These are phyloP conservation scores for Lasioglossum oenotherae DNA, from an alignment of 2,888 invertebrate species.

Conservation along the genomic window DNA sequence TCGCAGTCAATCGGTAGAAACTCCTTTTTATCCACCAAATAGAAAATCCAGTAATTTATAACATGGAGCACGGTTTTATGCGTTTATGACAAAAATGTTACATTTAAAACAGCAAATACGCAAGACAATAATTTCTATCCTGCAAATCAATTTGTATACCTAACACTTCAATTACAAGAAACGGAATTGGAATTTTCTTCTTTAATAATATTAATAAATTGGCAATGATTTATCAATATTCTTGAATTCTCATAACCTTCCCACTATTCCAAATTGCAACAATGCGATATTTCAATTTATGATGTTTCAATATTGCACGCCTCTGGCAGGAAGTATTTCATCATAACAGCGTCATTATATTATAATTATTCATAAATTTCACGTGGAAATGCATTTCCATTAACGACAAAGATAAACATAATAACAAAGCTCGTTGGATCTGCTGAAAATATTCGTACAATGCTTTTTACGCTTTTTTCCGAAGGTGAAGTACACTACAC, in stretches of 20 bases:
- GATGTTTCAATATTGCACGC: too few relatives aligned
- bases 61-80: too few relatives aligned
- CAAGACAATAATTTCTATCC: too few relatives aligned
- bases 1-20: neutral
- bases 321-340: neutral
- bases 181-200: neutral
- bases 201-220: neutral
- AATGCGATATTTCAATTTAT: too few relatives aligned
- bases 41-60: neutral
- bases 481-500: neutral
- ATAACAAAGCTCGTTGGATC: neutral
- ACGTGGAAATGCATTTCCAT: neutral
- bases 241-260: neutral
- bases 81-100: too few relatives aligned
- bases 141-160: too few relatives aligned
- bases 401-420: neutral
- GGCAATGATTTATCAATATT: too few relatives aligned
- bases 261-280: neutral
- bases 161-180: neutral
- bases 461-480: too few relatives aligned
- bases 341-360: neutral
- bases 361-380: neutral
- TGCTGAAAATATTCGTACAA: neutral
- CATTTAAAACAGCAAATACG: too few relatives aligned
- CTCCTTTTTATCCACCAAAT: neutral